Evolutionary conservation across 2,113 vertebrate species (phyloP).

Genomic region (Caranx ignobilis): DNA sequence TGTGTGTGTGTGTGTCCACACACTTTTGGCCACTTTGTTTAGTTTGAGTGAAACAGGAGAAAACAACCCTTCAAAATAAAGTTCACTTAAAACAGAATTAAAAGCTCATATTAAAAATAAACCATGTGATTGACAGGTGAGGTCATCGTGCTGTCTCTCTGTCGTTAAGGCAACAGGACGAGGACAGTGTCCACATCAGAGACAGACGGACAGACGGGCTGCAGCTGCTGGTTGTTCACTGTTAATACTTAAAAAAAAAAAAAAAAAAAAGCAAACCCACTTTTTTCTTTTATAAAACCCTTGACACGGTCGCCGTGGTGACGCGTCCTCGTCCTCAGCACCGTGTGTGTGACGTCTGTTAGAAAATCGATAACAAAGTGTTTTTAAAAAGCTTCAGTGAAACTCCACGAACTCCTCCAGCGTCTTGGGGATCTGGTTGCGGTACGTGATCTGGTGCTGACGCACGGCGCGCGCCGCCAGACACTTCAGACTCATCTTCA

Average conservation of each 20-base stretch:
- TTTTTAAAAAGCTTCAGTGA: conserved; percentile 84
- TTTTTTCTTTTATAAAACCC: not conserved
- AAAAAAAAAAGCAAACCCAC: not conserved
- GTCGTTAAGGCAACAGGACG: no score
- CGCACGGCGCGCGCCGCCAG: conserved; percentile 96
- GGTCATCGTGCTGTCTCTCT: no score
- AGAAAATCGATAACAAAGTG: conserved; percentile 47
- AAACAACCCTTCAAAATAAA: conserved; percentile 46
- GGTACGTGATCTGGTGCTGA: conserved; percentile 93
- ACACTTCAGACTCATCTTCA: conserved; percentile 99
- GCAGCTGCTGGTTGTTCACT: conserved; percentile 26
- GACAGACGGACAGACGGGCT: not conserved
- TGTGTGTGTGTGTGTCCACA: not conserved
- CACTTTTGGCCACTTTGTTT: not conserved
- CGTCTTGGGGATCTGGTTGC: conserved; percentile 96
- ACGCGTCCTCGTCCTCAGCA: conserved; percentile 18
- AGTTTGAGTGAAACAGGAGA: not conserved
- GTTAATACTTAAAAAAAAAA: conserved; percentile 42
- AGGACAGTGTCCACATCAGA: no score
- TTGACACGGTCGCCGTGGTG: no score
- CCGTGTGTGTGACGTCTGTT: conserved; percentile 27
- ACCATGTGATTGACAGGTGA: not conserved
- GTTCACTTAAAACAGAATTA: conserved; percentile 25
- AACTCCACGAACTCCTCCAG: conserved; percentile 98
- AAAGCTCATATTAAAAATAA: conserved; percentile 24